Evolutionary conservation across 2,797 vertebrate genomes (phyloP), one percentile per base, ranked within the genome.

Genomic region (Prunella strophiata): DNA sequence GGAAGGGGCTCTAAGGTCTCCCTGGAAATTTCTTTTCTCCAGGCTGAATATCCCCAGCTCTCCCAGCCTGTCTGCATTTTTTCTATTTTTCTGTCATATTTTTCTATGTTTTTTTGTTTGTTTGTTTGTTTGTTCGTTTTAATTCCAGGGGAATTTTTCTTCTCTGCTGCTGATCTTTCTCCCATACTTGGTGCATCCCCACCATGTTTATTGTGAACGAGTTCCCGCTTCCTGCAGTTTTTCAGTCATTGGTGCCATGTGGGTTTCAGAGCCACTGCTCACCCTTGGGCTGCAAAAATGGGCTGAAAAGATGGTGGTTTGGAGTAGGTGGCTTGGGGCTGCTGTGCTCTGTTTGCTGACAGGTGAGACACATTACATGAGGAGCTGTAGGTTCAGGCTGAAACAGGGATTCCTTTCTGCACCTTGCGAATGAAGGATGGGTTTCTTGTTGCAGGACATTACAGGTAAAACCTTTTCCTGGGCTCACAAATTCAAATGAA

Each of bases 171-270:
- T 84, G 26, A 13, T 54, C 23, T 65, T 42, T 22, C 18, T 16
- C 4, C 16, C 0, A 3, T n/a, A 26, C 34, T 18, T 26, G 47
- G 29, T 25, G 26, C 54, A 15, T 58, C 63, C 42, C n/a, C 34
- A 23, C 13, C 30, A 23, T 32, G 45, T 18, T 78, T 27, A 10
- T 13, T 2, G 12, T 7, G 54, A 58, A 40, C 2, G 38, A 73
- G 47, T 66, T 65, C 54, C 38, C 1, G 1, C 45, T 82, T 87
- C 54, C 27, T 0, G 0, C 25, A n/a, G 48, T 59, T 74, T 79
- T 65, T 86, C 52, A 26, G 17, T n/a, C 48, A 16, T 4, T 0
- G 0, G 2, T 32, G 27, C 1, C 2, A 0, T 2, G 2, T 18
- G n/a, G 36, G 13, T 66, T 88, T 66, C 0, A 1, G n/a, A 88